phyloP scores from a whole-genome alignment of 53 echinoderm and acorn worm genomes.

The Glandiceps talaboti region DNA sequence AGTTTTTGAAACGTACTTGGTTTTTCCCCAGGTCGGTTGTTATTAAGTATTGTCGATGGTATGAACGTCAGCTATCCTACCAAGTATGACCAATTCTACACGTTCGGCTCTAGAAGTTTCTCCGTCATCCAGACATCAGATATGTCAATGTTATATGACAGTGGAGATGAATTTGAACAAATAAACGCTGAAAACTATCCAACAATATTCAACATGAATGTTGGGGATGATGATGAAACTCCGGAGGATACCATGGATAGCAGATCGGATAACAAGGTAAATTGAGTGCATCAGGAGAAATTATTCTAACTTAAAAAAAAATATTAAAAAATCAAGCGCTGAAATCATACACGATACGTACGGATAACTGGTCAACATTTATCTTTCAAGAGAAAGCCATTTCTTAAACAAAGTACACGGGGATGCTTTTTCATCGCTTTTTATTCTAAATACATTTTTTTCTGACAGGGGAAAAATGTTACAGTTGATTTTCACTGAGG shows the following conservation, averaged over 20 bases:
- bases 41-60: constrained; percentile 56
- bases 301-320: no score
- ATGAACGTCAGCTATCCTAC: constrained; percentile 13
- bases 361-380: no score
- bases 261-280: constrained; percentile 37
- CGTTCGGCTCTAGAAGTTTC: constrained; percentile 52
- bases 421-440: no score
- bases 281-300: no score
- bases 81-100: constrained; percentile 35
- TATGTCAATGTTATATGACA: constrained; percentile 47
- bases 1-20: no score
- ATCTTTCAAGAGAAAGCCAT: no score
- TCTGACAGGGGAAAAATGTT: no score
- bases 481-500: no score
- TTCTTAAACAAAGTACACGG: no score
- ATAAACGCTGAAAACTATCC: constrained; percentile 19
- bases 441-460: no score
- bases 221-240: neutral
- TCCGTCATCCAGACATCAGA: constrained; percentile 40
- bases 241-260: constrained; percentile 18
- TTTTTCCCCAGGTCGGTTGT: constrained; percentile 36
- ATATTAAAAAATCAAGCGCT: no score
- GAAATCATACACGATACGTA: no score
- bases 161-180: constrained; percentile 48
- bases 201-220: constrained; percentile 13